Percentiles rank a stretch among this genome's conserved stretches.
These are phyloP conservation scores for Trichogramma evanescens DNA, from an alignment of 2,888 invertebrate species.

Conservation along the genomic window DNA sequence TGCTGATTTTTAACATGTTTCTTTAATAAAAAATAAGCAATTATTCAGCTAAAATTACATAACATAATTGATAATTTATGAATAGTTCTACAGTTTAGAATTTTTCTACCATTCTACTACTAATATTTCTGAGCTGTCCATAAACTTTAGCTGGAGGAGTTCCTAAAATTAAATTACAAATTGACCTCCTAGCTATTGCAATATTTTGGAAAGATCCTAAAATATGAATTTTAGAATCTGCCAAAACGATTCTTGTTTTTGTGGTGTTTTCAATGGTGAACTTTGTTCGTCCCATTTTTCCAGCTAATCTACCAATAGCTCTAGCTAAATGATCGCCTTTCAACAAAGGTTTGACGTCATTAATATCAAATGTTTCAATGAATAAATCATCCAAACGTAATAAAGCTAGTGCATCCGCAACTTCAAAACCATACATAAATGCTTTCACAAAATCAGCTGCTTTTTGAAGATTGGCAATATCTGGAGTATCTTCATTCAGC, in stretches of 20 bases:
- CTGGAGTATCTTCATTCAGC: slow-evolving; percentile 62
- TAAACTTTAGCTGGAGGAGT: slow-evolving; percentile 97
- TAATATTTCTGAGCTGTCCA: slow-evolving; percentile 83
- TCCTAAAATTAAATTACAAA: slow-evolving; percentile 94
- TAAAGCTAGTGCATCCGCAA: slow-evolving; percentile 92
- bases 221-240: slow-evolving; percentile 93
- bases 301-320: slow-evolving; percentile 95
- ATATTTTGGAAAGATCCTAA: slow-evolving; percentile 97
- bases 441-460: slow-evolving; percentile 98
- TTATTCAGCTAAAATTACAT: slow-evolving; percentile 24
- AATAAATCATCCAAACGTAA: slow-evolving; percentile 93
- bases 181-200: slow-evolving; percentile 83
- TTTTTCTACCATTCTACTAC: slow-evolving; percentile 74
- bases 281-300: slow-evolving; percentile 94
- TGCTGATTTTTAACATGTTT: slow-evolving; percentile 13
- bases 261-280: slow-evolving; percentile 98
- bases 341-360: slow-evolving; percentile 88
- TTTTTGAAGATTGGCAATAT: slow-evolving; percentile 88
- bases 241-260: slow-evolving; percentile 94
- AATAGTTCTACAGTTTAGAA: slow-evolving; percentile 53
- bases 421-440: slow-evolving; percentile 92
- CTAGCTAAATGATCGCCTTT: slow-evolving; percentile 92
- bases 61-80: slow-evolving; percentile 12
- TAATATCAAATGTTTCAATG: slow-evolving; percentile 93
- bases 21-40: slow-evolving; percentile 1